Percentiles rank a stretch among this genome's conserved stretches.
phyloP scores from a whole-genome alignment of 2,888 invertebrate genomes.

The Eupithecia pulchellata region DNA sequence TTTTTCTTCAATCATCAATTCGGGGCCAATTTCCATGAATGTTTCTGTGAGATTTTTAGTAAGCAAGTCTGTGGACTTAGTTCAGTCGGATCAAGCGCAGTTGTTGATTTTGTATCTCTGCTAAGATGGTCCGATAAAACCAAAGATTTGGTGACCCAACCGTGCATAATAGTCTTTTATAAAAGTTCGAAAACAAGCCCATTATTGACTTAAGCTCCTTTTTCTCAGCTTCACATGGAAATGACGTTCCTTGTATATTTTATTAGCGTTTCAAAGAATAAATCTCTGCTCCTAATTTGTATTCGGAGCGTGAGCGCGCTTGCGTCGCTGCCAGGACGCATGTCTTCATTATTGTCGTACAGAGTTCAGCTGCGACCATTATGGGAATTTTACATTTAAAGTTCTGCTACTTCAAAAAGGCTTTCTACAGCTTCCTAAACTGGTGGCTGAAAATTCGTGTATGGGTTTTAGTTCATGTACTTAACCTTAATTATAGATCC shows the following conservation, averaged over 20 bases:
- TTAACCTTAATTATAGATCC: background rate
- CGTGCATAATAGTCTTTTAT: background rate
- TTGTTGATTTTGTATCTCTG: too few species aligned
- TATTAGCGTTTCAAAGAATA: slow-evolving; percentile 39
- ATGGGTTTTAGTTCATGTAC: background rate
- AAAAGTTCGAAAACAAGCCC: background rate
- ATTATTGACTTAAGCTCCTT: background rate
- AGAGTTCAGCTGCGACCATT: slow-evolving; percentile 45
- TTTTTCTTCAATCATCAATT: too few species aligned
- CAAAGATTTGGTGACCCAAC: too few species aligned
- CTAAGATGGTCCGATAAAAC: too few species aligned
- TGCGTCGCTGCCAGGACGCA: slow-evolving; percentile 35
- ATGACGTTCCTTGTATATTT: slow-evolving; percentile 30
- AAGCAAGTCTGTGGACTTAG: too few species aligned
- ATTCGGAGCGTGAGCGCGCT: slow-evolving; percentile 36
- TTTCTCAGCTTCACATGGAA: background rate
- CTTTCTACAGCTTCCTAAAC: background rate
- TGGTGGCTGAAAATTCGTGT: background rate
- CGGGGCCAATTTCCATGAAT: too few species aligned
- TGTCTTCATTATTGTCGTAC: slow-evolving; percentile 26
- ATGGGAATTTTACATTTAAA: background rate
- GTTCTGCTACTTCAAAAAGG: background rate
- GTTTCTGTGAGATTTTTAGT: too few species aligned
- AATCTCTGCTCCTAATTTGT: slow-evolving; percentile 36
- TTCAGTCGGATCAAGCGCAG: too few species aligned